Base-by-base conservation (phyloP, 2,888 invertebrate genomes). In the Trachelus tabidus region DNA sequence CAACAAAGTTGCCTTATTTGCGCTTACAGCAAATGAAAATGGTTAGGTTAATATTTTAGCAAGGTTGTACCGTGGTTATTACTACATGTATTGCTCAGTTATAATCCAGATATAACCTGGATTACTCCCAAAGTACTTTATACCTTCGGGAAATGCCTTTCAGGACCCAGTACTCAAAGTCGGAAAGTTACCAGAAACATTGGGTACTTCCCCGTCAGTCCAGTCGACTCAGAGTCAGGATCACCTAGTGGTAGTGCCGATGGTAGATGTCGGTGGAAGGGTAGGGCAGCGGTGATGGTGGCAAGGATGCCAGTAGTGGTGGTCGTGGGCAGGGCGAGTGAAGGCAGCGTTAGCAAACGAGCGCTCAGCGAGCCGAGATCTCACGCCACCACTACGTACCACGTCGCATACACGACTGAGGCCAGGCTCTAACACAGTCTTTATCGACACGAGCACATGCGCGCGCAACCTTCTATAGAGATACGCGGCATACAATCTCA, bases 331-430 rank as follows among this genome's bases (percentile, higher is more conserved):
- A 68, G 76, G 33, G 31, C n/a, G 69, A 34, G 40, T 12, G 81
- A 78, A 78, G 79, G 56, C 56, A 56, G 56, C 56, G 56, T 56
- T 23, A 56, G 56, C 56, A 56, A 56, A 56, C 56, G 56, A 56
- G 56, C 56, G 23, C 15, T 56, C 56, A 23, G 56, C 56, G 56
- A 56, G 23, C 23, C 81, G 83, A 84, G 80, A 83, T 84, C 81
- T 80, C 81, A 77, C 83, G 75, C 81, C 71, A 71, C 71, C 71
- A 71, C 71, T n/a, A 56, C 75, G 81, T 81, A 77, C 81, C 78
- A 80, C 78, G 74, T 11, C 73, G 35, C 40, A 74, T 76, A 78
- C 73, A 71, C 40, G 35, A 34, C 68, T 35, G 75, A 76, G 79
- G 56, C 56, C 56, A 23, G 23, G 56, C 56, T 71, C 73, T 30